Evolutionary conservation across 1,140 invertebrate genomes (phyloP), one percentile per base, ranked within the genome.

Genomic region (Anastatus disparis): DNA sequence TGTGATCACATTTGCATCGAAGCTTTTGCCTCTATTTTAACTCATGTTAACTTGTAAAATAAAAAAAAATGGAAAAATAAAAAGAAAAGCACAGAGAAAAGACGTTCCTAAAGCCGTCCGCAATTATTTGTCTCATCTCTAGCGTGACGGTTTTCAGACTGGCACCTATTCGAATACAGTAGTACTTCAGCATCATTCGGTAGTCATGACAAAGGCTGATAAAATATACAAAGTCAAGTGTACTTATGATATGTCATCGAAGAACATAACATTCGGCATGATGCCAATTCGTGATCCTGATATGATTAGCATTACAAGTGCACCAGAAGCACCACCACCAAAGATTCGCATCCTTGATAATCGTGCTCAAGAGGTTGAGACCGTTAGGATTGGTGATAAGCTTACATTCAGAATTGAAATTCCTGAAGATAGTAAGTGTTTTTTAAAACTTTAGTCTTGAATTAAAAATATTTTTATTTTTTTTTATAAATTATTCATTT

Each of bases 181-280:
- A 17, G 95, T 97, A 2, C 89, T 97, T 1, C 96, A 97, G 85
- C 95, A 97, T 79, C 95, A 97, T 86, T 97, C 95, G 78, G 95
- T 97, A 8, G 95, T 97, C 2, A 96, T 97, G 94, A 97, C 95
- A 12, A 97, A 97, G 86, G 95, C 95, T 1, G 96, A 97, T 82
- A 97, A 97, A 83, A 97, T 97, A 76, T 97, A 97, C 89, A 97
- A 97, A 86, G 94, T 97, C 38, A 95, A 97, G 79, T 97, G 96
- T 80, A 97, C 95, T 0, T 97, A 97, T 81, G 96, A 97, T 84
- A 97, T 97, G 92, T 95, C 94, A 59, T 96, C 95, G 1, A 95
- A 96, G 88, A 97, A 97, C 83, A 96, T 97, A 70, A 97, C 95
- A 10, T 97, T 97, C 86, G 95, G 95, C 86, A 97, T 97, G 95